These are phyloP conservation scores for Caenorhabditis macrosperma DNA, from an alignment of 2,888 invertebrate genomes.

Conservation along the genomic window DNA sequence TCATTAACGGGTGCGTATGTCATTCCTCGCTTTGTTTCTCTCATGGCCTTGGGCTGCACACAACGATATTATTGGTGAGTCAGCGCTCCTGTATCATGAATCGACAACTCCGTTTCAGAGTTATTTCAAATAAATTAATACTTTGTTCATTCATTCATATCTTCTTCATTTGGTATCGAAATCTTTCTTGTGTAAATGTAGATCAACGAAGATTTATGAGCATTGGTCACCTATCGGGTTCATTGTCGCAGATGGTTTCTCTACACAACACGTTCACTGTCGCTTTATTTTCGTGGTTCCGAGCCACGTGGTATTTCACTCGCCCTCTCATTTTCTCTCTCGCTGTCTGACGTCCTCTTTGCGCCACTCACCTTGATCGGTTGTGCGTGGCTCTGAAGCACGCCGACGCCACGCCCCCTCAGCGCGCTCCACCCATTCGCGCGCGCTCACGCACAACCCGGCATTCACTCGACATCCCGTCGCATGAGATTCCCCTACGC, in stretches of 20 bases:
- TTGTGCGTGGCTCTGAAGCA: slow-evolving; percentile 21
- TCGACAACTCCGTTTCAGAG: not conserved
- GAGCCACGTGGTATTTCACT: not conserved
- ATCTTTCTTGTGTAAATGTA: no score
- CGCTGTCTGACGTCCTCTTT: not conserved
- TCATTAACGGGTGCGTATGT: not conserved
- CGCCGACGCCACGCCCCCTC: slow-evolving; percentile 20
- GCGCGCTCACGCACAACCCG: slow-evolving; percentile 43
- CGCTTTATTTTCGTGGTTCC: not conserved
- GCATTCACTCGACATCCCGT: slow-evolving; percentile 9
- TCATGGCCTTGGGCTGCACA: slow-evolving; percentile 23
- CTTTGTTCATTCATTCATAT: no score
- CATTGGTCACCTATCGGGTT: not conserved
- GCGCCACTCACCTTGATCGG: slow-evolving; percentile 35
- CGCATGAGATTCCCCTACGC: not conserved
- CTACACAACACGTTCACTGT: not conserved
- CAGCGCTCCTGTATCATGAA: not conserved
- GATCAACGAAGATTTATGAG: not conserved
- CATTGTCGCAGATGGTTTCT: not conserved
- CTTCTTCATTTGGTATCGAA: no score
- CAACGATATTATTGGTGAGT: not conserved
- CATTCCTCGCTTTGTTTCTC: not conserved
- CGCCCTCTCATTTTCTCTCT: not conserved
- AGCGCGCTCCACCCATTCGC: slow-evolving; percentile 31
- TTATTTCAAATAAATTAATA: no score